These are phyloP conservation scores for Heliconius ethilla DNA, from an alignment of 2,888 invertebrate species.

Conservation along the genomic window DNA sequence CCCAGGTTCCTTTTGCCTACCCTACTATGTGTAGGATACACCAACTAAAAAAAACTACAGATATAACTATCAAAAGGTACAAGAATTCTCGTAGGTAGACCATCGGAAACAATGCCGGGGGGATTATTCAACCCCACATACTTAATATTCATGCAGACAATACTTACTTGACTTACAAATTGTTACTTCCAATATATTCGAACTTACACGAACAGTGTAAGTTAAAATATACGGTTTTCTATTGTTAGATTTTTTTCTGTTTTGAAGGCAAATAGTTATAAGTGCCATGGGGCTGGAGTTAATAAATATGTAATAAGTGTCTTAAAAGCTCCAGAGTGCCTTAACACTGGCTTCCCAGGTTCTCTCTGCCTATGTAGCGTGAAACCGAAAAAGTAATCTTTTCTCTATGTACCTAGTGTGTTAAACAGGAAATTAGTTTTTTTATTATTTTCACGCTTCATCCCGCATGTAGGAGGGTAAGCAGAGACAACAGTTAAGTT, in stretches of 20 bases:
- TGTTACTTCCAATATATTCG: slow-evolving; percentile 7
- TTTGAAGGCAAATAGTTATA: neutral
- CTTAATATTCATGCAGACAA: slow-evolving; percentile 25
- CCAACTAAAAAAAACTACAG: neutral
- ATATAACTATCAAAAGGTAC: neutral
- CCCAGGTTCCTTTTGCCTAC: too few species aligned
- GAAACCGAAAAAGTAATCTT: too few species aligned
- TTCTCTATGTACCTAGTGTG: too few species aligned
- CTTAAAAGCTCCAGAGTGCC: neutral
- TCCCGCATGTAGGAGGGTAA: neutral
- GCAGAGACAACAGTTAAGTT: neutral
- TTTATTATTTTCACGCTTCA: too few species aligned
- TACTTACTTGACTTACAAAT: slow-evolving; percentile 27
- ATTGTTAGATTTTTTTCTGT: slow-evolving; percentile 11
- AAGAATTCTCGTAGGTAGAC: neutral
- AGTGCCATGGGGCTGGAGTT: neutral
- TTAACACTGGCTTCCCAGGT: too few species aligned
- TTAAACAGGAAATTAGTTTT: too few species aligned
- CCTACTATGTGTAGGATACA: too few species aligned
- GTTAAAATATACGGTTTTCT: slow-evolving; percentile 20
- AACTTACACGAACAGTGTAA: slow-evolving; percentile 20
- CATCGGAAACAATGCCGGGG: slow-evolving; percentile 15
- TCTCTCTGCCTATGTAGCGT: too few species aligned
- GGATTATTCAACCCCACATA: slow-evolving; percentile 20
- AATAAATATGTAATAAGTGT: neutral